Percentiles rank a stretch among this genome's conserved stretches.
These are phyloP conservation scores for Drosophila parvula DNA, from an alignment of 1,140 invertebrate genomes.

Conservation along the genomic window DNA sequence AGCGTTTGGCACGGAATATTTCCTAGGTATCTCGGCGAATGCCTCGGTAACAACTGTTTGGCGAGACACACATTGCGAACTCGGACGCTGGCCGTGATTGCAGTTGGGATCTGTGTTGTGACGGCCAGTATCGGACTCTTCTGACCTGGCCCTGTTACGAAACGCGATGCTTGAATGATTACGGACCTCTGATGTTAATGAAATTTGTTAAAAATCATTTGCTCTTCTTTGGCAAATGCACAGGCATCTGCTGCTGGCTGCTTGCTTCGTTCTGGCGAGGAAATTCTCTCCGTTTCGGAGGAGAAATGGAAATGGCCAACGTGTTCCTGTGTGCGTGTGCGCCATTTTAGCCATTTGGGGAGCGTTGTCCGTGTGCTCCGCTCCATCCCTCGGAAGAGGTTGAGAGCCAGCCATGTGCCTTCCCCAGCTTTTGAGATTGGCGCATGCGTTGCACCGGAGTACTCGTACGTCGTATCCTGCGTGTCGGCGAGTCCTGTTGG, in stretches of 20 bases:
- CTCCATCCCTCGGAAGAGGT: constrained; percentile 28
- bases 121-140: constrained; percentile 40
- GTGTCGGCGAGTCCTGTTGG: constrained; percentile 36
- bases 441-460: constrained; percentile 42
- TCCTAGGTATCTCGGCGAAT: constrained; percentile 1
- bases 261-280: constrained; percentile 31
- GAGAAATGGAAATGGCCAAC: constrained; percentile 66
- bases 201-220: constrained; percentile 83
- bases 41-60: constrained; percentile 21
- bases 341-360: constrained; percentile 41
- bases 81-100: constrained; percentile 38
- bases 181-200: constrained; percentile 83
- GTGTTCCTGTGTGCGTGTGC: constrained; percentile 26
- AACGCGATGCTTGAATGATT: constrained; percentile 84
- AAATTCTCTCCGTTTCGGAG: constrained; percentile 77
- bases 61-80: background rate
- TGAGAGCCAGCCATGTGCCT: constrained; percentile 41
- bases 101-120: constrained; percentile 16
- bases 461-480: constrained; percentile 7
- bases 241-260: constrained; percentile 37
- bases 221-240: constrained; percentile 55
- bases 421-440: constrained; percentile 42
- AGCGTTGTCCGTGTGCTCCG: constrained; percentile 29
- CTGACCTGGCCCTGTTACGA: constrained; percentile 63
- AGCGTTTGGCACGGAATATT: constrained; percentile 32